Conservation (phyloP, 2,113 vertebrate species). For the Setophaga petechia region DNA sequence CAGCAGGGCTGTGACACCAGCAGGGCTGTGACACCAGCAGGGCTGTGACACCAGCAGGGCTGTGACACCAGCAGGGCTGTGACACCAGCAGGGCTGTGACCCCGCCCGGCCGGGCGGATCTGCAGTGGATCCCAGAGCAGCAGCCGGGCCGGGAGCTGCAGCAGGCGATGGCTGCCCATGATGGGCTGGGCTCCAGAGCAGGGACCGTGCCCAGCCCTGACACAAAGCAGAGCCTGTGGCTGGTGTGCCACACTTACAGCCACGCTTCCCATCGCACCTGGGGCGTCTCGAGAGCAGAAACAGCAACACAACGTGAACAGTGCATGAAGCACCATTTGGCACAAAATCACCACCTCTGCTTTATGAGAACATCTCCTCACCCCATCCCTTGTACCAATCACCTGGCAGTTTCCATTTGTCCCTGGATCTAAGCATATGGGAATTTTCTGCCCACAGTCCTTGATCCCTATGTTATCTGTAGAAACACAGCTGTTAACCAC, state of each 20-base stretch:
- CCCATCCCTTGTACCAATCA: not conserved
- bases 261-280: not conserved
- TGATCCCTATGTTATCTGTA: not conserved
- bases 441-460: not conserved
- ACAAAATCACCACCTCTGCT: not conserved
- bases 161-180: not conserved
- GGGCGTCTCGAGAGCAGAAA: not conserved
- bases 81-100: not conserved
- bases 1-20: not conserved
- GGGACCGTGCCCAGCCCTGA: not conserved
- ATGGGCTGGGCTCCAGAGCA: not conserved
- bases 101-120: rapidly evolving
- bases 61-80: not conserved
- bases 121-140: not conserved
- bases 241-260: not conserved
- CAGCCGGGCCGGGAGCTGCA: not conserved
- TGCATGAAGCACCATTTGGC: rapidly evolving
- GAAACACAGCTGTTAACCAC: not conserved
- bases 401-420: not conserved
- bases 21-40: not conserved
- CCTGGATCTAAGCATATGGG: rapidly evolving
- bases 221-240: not conserved
- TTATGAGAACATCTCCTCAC: not conserved
- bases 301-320: not conserved
- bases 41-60: not conserved